A percentile compares a stretch with the other conserved stretches of the same genome.
Evolutionary conservation across 1,140 invertebrate genomes (phyloP).

Genomic region (Epicauta chinensis): DNA sequence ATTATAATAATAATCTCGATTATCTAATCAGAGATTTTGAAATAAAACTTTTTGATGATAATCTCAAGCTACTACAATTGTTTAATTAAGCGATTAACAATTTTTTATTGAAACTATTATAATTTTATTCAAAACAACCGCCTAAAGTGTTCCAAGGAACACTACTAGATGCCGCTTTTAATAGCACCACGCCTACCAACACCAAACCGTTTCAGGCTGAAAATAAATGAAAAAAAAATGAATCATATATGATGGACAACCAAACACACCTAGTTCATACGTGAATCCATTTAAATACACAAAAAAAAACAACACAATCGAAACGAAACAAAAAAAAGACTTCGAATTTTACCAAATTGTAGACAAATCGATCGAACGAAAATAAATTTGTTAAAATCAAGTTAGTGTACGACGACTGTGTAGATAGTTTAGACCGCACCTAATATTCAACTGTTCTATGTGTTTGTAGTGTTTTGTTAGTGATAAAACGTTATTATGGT

Average conservation of each 20-base stretch:
- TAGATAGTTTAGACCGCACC: constrained; percentile 16
- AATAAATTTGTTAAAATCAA: constrained; percentile 7
- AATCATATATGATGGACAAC: constrained; percentile 15
- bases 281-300: neutral
- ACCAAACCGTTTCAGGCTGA: constrained; percentile 8
- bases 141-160: no score
- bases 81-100: no score
- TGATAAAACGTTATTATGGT: constrained; percentile 19
- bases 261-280: constrained; percentile 3
- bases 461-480: constrained; percentile 10
- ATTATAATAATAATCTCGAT: neutral
- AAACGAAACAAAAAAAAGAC: constrained; percentile 1
- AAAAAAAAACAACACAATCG: neutral
- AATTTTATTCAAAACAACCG: no score
- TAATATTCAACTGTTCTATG: constrained; percentile 13
- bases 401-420: neutral
- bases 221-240: constrained; percentile 12
- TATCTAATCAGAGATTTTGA: no score
- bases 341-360: constrained; percentile 1
- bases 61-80: no score
- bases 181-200: constrained; percentile 14
- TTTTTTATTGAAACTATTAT: no score
- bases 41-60: no score
- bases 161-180: constrained; percentile 1
- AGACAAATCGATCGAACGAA: neutral